Base-by-base conservation (phyloP, 2,888 invertebrate genomes). In the Altica lythri region DNA sequence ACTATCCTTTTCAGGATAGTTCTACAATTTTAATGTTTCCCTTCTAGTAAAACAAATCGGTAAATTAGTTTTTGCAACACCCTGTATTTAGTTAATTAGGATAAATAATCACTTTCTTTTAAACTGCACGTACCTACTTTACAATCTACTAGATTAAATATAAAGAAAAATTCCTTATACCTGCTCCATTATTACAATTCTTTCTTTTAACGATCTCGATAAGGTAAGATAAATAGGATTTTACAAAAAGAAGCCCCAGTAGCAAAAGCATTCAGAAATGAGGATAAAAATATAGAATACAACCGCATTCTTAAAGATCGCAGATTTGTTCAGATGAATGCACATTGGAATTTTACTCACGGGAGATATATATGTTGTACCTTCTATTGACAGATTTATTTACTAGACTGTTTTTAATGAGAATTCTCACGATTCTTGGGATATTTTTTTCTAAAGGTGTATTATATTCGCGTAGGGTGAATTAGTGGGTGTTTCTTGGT, bases 321-420 rank as follows among this genome's bases (percentile, higher is more conserved):
- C 12, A 32, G 45, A 45, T 45, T 19, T n/a, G 45, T 45, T 32
- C 32, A 27, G 19, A 30, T 45, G 45, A 45, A 25, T 32, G 19
- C 32, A 32, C 45, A 19, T 18, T 13, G 22, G 45, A 30, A 44
- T 44, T 44, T 17, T 18, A 18, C 4, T n/a, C n/a, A 30, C 17
- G 10, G 30, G 18, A 30, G 44, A 30, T 29, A 18, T 30, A 32
- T 34, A 34, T 16, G 34, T 34, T 16, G 16, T 34, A 34, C 16
- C 14, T 34, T 16, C 34, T 45, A 45, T 34, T 34, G 34, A 34
- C 34, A 34, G 34, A 34, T 34, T 16, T 34, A 34, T 34, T 14
- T 34, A 34, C 16, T 4, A 16, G 34, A 34, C 14, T 14, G 16
- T 14, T 34, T 34, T 16, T 34, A 34, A 34, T 34, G 34, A 34